Evolutionary conservation across 2,888 invertebrate species (phyloP).

Genomic region (Geophilus truncorum): DNA sequence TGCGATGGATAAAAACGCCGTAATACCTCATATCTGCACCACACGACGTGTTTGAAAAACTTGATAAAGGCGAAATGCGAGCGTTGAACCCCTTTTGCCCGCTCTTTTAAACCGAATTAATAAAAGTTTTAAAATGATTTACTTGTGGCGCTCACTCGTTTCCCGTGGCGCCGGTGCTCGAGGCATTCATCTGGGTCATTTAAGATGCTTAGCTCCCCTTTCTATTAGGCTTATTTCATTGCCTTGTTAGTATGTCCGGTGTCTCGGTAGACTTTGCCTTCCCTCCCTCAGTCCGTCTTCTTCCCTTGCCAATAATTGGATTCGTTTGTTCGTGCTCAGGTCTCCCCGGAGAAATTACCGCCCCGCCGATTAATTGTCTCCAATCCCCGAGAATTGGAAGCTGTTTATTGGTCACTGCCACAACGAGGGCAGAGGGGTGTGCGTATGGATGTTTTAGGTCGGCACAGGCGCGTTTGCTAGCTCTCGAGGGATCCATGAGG

Average conservation of each 20-base stretch:
- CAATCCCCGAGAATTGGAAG: conserved; percentile 13
- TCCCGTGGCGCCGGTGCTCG: neutral
- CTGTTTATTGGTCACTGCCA: conserved; percentile 23
- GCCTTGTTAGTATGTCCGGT: conserved; percentile 22
- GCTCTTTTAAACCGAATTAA: neutral
- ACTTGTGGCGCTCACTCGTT: neutral
- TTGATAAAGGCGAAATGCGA: neutral
- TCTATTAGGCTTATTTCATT: conserved; percentile 25
- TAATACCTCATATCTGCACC: neutral
- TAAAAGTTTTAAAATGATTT: neutral
- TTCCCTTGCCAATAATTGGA: conserved; percentile 23
- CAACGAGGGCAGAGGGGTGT: neutral
- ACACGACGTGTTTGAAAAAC: too few species aligned
- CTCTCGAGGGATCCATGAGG: neutral
- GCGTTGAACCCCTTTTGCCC: too few species aligned
- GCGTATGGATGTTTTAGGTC: neutral
- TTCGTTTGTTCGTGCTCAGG: conserved; percentile 2
- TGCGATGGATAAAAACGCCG: neutral
- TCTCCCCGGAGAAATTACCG: conserved; percentile 30
- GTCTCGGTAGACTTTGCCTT: neutral
- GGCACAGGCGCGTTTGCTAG: neutral
- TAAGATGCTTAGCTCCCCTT: neutral
- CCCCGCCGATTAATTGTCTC: conserved; percentile 29
- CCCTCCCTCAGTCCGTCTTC: neutral
- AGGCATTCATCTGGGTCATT: neutral